A percentile compares a stretch with the other conserved stretches of the same genome.
phyloP scores from a whole-genome alignment of 2,113 vertebrate species.

The Hassar affinis region DNA sequence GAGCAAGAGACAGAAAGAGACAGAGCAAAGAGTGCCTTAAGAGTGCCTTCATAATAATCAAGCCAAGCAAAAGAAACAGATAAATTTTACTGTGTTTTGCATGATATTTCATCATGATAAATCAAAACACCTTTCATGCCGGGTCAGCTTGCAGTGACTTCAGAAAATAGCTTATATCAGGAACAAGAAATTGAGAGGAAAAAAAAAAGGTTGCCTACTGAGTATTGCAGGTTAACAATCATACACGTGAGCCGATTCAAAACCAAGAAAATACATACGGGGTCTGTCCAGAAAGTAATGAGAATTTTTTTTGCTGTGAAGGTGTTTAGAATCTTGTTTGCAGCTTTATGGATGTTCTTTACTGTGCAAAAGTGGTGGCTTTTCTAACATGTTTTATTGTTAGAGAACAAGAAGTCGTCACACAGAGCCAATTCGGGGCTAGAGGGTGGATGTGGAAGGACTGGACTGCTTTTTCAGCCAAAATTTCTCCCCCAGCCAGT shows the following conservation, averaged over 20 bases:
- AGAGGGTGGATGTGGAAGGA: no score
- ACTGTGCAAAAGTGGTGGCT: no score
- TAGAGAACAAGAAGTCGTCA: no score
- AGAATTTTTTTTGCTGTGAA: no score
- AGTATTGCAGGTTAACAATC: not conserved
- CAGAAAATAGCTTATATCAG: not conserved
- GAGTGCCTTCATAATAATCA: slow-evolving; percentile 47
- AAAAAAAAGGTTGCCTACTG: not conserved
- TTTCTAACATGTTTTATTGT: no score
- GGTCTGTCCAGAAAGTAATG: no score
- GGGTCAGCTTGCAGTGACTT: not conserved
- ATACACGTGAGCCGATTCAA: not conserved
- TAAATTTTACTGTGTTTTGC: slow-evolving; percentile 26
- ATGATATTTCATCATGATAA: slow-evolving; percentile 31
- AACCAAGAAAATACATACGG: not conserved
- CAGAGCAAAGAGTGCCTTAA: slow-evolving; percentile 43
- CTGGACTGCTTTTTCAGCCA: no score
- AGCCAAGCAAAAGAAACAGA: slow-evolving; percentile 45
- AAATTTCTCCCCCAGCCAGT: no score
- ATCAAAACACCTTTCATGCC: slow-evolving; percentile 15
- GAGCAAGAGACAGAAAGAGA: slow-evolving; percentile 44
- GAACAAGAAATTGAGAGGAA: not conserved
- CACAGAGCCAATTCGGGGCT: no score
- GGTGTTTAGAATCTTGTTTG: no score
- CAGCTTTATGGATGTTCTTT: no score